Evolutionary conservation across 2,113 vertebrate genomes (phyloP), one percentile per base, ranked within the genome.

Genomic region (Arenaria interpres): DNA sequence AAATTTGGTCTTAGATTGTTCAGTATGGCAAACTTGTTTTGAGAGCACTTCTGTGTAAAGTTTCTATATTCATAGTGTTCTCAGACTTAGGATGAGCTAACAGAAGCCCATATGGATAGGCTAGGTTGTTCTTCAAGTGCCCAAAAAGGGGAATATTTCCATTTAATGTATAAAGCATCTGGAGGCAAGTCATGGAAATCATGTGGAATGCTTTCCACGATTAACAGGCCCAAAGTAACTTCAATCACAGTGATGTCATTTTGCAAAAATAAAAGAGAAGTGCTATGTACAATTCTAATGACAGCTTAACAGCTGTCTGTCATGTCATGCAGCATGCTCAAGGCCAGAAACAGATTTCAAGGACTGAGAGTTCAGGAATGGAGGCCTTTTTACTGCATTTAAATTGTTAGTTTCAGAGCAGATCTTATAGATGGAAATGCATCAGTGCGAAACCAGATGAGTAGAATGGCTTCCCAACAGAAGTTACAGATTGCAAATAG

Each of bases 111-210:
- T 33, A 43, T 14, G 14, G 19, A 64, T 13, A 69, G 53, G 62
- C 45, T 41, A 95, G 60, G 41, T 63, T 80, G 41, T 66, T 93
- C 76, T 85, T 87, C 72, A 89, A 86, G 82, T 73, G 77, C 18
- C 45, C 59, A 35, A 81, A 69, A 76, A 92, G 48, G 10, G 28
- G 72, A 86, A 80, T 33, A 90, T 32, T 73, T 74, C 80, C 24
- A 80, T 91, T 90, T 91, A 88, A 88, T 46, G 66, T 79, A 96
- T 75, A 45, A 59, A 96, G 73, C 87, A 96, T 83, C 90, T 94
- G 72, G 63, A 95, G 48, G 59, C 91, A 84, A 88, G 92, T 85
- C 28, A 90, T 53, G 71, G 23, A 96, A 96, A 92, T 12, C 1
- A 3, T 35, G 35, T 81, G n/a, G 67, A 93, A 85, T 10, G 10